These are phyloP conservation scores for Dipodomys merriami DNA, from an alignment of 2,113 vertebrate species.

Conservation along the genomic window DNA sequence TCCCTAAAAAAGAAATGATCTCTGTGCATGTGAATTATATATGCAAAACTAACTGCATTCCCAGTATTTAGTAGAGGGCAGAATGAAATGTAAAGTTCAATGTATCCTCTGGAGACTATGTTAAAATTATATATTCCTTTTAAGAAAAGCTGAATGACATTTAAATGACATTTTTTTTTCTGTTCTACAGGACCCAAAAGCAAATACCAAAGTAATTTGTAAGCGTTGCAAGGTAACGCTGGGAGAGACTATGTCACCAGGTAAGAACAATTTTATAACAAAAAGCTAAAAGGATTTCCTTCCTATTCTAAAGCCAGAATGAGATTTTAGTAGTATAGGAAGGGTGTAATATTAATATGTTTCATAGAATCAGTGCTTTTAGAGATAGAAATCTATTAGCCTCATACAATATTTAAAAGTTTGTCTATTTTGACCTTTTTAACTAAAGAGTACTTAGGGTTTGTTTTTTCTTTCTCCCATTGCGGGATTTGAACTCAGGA, in stretches of 20 bases:
- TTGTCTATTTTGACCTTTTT: slow-evolving; percentile 55
- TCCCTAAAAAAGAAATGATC: slow-evolving; percentile 31
- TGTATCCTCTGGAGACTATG: slow-evolving; percentile 56
- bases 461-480: no score
- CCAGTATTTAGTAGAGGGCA: slow-evolving; percentile 69
- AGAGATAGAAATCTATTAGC: slow-evolving; percentile 46
- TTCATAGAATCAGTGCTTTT: slow-evolving; percentile 43
- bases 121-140: slow-evolving; percentile 80
- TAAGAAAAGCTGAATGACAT: slow-evolving; percentile 82
- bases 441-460: neutral
- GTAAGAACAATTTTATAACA: slow-evolving; percentile 83
- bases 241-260: slow-evolving; percentile 92
- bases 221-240: slow-evolving; percentile 91
- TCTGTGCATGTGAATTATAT: slow-evolving; percentile 66
- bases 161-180: slow-evolving; percentile 84
- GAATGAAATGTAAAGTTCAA: slow-evolving; percentile 80
- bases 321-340: slow-evolving; percentile 16
- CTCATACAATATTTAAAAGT: neutral
- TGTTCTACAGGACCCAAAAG: slow-evolving; percentile 89
- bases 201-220: slow-evolving; percentile 90
- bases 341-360: slow-evolving; percentile 42
- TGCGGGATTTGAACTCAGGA: no score
- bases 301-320: slow-evolving; percentile 13
- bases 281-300: slow-evolving; percentile 49
- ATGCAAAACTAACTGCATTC: slow-evolving; percentile 58